Evolutionary conservation across 2,888 invertebrate species (phyloP).

Genomic region (Calameuta pallipes): DNA sequence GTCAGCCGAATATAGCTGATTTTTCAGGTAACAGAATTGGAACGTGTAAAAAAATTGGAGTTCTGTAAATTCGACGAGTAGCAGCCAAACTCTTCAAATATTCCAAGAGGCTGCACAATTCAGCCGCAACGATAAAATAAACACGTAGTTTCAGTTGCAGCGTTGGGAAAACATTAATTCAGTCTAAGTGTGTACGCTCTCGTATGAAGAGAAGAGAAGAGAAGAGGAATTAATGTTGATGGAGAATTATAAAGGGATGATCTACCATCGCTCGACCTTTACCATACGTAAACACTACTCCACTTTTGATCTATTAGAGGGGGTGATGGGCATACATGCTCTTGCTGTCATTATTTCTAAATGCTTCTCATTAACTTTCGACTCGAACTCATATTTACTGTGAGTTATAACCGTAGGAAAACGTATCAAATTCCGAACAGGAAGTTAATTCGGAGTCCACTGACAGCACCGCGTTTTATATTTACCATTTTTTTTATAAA

Average conservation of each 20-base stretch:
- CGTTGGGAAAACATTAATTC: constrained; percentile 2
- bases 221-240: constrained; percentile 1
- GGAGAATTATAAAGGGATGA: not conserved
- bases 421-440: not conserved
- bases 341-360: not conserved
- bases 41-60: not conserved
- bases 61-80: not conserved
- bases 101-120: not conserved
- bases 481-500: not conserved
- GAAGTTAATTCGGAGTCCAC: not conserved
- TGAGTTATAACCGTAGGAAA: not conserved
- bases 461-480: not conserved
- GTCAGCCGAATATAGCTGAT: not conserved
- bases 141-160: not conserved
- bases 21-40: not conserved
- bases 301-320: not conserved
- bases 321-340: not conserved
- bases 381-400: not conserved
- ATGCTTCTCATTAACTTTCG: not conserved
- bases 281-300: not conserved
- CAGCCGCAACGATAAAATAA: not conserved
- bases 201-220: not conserved
- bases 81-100: not conserved
- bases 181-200: not conserved
- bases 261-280: not conserved